phyloP scores from a whole-genome alignment of 2,888 invertebrate genomes.

The Barypeithes pellucidus region DNA sequence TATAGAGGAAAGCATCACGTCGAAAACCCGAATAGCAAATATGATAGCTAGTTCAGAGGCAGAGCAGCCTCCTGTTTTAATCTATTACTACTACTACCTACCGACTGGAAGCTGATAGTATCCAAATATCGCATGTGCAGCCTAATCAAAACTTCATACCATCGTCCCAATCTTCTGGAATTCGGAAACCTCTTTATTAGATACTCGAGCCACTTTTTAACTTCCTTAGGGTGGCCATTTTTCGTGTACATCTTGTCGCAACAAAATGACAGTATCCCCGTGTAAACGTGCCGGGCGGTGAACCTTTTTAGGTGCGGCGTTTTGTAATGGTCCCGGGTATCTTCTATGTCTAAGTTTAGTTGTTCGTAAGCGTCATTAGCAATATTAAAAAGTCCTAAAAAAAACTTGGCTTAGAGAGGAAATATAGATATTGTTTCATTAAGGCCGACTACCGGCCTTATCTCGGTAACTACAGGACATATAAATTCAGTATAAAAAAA shows the following conservation, averaged over 20 bases:
- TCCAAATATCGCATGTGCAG: slow-evolving; percentile 55
- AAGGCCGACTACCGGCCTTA: too few relatives aligned
- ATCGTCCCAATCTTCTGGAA: slow-evolving; percentile 58
- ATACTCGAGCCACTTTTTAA: slow-evolving; percentile 60
- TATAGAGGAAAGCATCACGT: too few relatives aligned
- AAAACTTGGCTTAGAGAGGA: neutral
- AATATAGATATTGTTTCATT: too few relatives aligned
- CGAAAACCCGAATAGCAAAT: too few relatives aligned
- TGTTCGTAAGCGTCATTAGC: slow-evolving; percentile 19
- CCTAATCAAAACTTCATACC: slow-evolving; percentile 60
- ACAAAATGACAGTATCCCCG: slow-evolving; percentile 55
- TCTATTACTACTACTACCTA: slow-evolving; percentile 24
- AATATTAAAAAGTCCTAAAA: slow-evolving; percentile 39
- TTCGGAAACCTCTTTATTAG: slow-evolving; percentile 58
- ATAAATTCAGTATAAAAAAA: too few relatives aligned
- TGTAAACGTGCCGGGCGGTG: slow-evolving; percentile 59
- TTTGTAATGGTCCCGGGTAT: slow-evolving; percentile 38
- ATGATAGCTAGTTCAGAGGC: too few relatives aligned
- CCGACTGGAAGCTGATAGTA: slow-evolving; percentile 47
- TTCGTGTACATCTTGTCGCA: slow-evolving; percentile 53
- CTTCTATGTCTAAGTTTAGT: neutral
- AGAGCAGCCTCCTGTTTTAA: too few relatives aligned
- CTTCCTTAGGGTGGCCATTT: slow-evolving; percentile 55
- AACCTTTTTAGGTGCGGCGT: slow-evolving; percentile 60
- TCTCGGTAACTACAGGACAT: too few relatives aligned